Conservation (phyloP, 2,888 invertebrate species). For the Rambutsinella grinnellia region DNA sequence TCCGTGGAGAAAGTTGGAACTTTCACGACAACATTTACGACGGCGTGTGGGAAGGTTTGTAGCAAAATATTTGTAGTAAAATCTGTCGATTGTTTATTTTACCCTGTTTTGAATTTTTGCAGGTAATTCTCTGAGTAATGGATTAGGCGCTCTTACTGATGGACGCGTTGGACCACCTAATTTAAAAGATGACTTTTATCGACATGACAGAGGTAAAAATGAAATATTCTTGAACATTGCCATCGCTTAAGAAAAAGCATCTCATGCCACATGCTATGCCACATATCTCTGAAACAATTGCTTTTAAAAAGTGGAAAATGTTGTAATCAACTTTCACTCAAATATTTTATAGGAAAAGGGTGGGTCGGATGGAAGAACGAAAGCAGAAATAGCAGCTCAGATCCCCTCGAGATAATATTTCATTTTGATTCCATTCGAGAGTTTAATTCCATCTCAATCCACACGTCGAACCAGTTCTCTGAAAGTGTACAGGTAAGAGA, state of each 20-base stretch:
- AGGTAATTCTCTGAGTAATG: conserved; percentile 76
- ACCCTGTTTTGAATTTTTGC: no score
- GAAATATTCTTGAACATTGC: conserved; percentile 21
- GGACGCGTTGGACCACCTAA: conserved; percentile 84
- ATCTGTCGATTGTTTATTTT: conserved; percentile 75
- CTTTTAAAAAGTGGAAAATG: background rate
- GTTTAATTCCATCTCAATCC: conserved; percentile 85
- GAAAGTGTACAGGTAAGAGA: conserved; percentile 85
- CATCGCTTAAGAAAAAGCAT: no score
- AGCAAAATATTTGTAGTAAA: background rate
- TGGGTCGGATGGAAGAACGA: conserved; percentile 95
- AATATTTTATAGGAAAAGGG: conserved; percentile 75
- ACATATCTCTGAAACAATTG: background rate
- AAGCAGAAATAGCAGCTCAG: conserved; percentile 73
- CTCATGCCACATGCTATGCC: background rate
- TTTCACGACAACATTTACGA: conserved; percentile 89
- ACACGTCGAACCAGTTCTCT: conserved; percentile 87
- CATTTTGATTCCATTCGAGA: conserved; percentile 91
- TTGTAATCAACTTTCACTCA: conserved; percentile 18
- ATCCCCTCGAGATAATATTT: conserved; percentile 79
- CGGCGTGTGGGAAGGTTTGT: conserved; percentile 83
- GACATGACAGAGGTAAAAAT: conserved; percentile 71
- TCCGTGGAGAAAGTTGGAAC: conserved; percentile 83
- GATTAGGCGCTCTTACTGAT: conserved; percentile 88
- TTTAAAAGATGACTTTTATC: conserved; percentile 78